phyloP scores from a whole-genome alignment of 1,140 invertebrate genomes.

The Aphelenchoides avenae region DNA sequence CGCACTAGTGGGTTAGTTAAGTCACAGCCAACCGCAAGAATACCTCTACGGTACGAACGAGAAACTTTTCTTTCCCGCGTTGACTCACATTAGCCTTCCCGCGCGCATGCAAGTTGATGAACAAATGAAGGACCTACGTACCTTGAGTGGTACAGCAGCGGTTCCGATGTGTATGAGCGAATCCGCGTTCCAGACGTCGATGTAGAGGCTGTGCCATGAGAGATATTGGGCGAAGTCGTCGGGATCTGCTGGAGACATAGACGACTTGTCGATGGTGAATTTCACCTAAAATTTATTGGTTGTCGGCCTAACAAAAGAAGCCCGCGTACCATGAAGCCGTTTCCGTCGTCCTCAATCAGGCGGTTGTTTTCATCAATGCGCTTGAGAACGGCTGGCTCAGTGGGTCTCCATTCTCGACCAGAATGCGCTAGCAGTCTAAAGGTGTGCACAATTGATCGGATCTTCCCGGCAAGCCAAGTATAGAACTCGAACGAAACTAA shows the following conservation, averaged over 20 bases:
- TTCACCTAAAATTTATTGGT: background rate
- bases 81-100: too few species aligned
- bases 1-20: too few species aligned
- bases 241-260: conserved; percentile 8
- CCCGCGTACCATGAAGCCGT: conserved; percentile 24
- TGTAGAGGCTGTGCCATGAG: conserved; percentile 14
- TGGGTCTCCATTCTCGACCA: conserved; percentile 6
- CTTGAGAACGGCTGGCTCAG: conserved; percentile 19
- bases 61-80: too few species aligned
- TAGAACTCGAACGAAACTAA: conserved; percentile 6
- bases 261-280: conserved; percentile 10
- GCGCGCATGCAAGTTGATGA: too few species aligned
- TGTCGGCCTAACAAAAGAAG: background rate
- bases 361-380: conserved; percentile 23
- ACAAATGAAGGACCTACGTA: too few species aligned
- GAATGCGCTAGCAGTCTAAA: conserved; percentile 24
- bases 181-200: conserved; percentile 50
- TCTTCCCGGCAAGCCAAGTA: conserved; percentile 5
- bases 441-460: background rate
- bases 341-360: conserved; percentile 10
- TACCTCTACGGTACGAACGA: too few species aligned
- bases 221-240: conserved; percentile 42
- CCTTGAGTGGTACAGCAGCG: conserved; percentile 38
- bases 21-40: too few species aligned
- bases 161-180: conserved; percentile 45